Conservation (phyloP, 2,888 invertebrate species). For the Campopleginae sp. region DNA sequence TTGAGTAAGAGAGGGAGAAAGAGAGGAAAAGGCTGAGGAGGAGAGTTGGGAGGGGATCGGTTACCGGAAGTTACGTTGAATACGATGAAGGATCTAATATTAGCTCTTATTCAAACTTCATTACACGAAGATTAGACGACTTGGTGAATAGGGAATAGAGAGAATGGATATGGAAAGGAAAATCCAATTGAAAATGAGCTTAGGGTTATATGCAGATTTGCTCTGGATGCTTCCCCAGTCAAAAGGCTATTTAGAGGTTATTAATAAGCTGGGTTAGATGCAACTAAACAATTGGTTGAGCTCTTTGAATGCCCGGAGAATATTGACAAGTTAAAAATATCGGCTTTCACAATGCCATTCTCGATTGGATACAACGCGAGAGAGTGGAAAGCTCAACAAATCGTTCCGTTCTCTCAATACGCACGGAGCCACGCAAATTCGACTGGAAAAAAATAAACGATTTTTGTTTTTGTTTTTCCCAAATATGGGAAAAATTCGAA, state of each 20-base stretch:
- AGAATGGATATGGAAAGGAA: constrained; percentile 9
- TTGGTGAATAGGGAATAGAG: neutral
- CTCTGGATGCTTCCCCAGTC: neutral
- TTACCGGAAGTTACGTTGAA: constrained; percentile 2
- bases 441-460: no score
- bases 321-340: constrained; percentile 11
- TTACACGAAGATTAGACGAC: constrained; percentile 17
- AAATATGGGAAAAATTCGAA: no score
- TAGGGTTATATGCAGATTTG: constrained; percentile 21
- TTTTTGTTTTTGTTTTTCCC: no score
- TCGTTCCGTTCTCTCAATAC: no score
- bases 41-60: constrained; percentile 15
- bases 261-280: neutral
- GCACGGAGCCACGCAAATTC: no score
- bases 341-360: neutral
- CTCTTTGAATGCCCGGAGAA: neutral
- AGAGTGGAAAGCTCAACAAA: no score
- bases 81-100: constrained; percentile 11
- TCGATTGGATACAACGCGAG: neutral
- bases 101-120: constrained; percentile 21
- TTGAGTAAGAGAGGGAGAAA: neutral
- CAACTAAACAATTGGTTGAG: neutral
- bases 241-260: constrained; percentile 15
- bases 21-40: neutral
- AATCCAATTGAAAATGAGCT: constrained; percentile 28